Conservation (phyloP, 92 coral and sea anemone genomes). For the Scolanthus callimorphus region DNA sequence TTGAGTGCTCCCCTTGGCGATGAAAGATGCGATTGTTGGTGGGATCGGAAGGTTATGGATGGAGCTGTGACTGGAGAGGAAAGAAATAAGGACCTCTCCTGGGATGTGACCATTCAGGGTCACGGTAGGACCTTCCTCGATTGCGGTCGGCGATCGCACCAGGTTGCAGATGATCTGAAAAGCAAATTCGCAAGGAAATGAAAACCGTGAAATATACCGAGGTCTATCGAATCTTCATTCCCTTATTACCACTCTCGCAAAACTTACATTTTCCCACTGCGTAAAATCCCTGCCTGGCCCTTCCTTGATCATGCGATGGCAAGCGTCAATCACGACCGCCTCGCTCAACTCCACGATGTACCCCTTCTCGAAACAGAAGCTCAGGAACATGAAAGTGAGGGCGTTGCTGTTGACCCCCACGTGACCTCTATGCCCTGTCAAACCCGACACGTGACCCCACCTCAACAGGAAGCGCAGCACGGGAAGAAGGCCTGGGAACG, state of each 20-base stretch:
- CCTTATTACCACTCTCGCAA: background rate
- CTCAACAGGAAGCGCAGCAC: constrained; percentile 69
- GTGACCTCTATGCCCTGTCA: constrained; percentile 73
- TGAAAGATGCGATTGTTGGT: constrained; percentile 46
- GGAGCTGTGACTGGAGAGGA: constrained; percentile 59
- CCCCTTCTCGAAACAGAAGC: constrained; percentile 53
- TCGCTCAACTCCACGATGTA: constrained; percentile 39
- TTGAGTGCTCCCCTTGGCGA: constrained; percentile 53
- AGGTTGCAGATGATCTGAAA: background rate
- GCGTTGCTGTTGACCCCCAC: constrained; percentile 71
- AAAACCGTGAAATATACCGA: background rate
- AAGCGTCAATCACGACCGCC: constrained; percentile 3
- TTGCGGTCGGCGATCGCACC: background rate
- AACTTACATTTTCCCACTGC: constrained; percentile 43
- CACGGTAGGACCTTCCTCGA: too few relatives aligned
- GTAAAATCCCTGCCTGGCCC: background rate
- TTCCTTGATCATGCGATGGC: background rate
- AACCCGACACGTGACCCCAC: constrained; percentile 79
- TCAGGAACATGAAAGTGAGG: constrained; percentile 63
- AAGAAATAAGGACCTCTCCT: constrained; percentile 72
- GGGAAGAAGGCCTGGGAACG: constrained; percentile 70
- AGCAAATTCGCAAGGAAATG: too few relatives aligned
- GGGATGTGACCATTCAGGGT: constrained; percentile 41
- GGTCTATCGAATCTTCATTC: too few relatives aligned
- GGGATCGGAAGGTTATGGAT: constrained; percentile 51